Conservation (phyloP, 2,113 vertebrate genomes). For the Zosterops borbonicus region DNA sequence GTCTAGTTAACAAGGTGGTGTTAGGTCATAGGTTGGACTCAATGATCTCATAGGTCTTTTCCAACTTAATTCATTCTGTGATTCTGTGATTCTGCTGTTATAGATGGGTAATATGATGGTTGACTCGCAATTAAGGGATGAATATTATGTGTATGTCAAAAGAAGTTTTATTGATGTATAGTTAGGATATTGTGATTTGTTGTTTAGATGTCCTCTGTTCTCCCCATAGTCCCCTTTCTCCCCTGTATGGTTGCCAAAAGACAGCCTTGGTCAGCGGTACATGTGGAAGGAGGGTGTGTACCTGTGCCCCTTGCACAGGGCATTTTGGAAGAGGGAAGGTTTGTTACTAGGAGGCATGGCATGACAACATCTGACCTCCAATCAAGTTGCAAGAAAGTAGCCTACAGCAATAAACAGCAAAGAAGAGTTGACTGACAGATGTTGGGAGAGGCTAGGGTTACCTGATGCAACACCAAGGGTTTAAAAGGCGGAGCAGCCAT, state of each 20-base stretch:
- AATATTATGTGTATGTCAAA: too few relatives aligned
- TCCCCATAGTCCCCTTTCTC: too few relatives aligned
- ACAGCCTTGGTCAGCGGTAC: too few relatives aligned
- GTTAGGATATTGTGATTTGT: too few relatives aligned
- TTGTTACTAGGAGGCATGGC: background rate
- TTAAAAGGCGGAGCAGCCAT: background rate
- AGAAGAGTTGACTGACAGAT: too few relatives aligned
- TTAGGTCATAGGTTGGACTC: background rate
- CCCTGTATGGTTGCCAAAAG: too few relatives aligned
- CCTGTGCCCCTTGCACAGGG: background rate
- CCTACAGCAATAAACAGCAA: background rate
- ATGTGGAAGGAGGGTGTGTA: too few relatives aligned
- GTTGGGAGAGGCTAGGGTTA: background rate
- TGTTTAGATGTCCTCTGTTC: too few relatives aligned
- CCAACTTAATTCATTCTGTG: background rate
- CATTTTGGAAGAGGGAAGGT: background rate
- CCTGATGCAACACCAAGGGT: background rate
- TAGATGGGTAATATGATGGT: too few relatives aligned
- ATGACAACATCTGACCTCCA: background rate
- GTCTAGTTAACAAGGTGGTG: background rate
- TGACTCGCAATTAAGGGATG: too few relatives aligned
- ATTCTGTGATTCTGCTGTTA: too few relatives aligned
- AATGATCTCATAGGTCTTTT: background rate
- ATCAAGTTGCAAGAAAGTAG: background rate
- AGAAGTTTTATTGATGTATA: too few relatives aligned